Percentiles rank a stretch among this genome's conserved stretches.
Evolutionary conservation across 2,113 vertebrate species (phyloP).

Genomic region (Clarias magur): DNA sequence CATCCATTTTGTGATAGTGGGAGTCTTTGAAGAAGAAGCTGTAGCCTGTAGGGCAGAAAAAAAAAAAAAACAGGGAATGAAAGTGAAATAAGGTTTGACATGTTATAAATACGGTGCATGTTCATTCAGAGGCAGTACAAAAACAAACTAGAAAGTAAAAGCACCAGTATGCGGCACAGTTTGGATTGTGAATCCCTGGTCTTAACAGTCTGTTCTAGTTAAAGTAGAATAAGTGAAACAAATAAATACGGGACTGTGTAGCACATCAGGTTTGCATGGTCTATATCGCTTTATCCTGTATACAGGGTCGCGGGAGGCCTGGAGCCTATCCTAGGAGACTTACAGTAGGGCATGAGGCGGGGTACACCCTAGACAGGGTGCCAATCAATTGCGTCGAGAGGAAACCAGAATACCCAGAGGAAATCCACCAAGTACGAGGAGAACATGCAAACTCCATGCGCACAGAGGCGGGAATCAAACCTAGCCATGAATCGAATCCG

Average conservation of each 20-base stretch:
- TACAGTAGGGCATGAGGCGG: too few relatives aligned
- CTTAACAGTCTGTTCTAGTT: neutral
- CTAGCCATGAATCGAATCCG: too few relatives aligned
- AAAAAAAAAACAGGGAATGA: neutral
- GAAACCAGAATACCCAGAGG: too few relatives aligned
- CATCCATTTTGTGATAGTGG: slow-evolving; percentile 93
- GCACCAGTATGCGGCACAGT: neutral
- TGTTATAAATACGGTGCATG: neutral
- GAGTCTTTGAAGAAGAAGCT: slow-evolving; percentile 96
- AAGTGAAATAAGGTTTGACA: neutral
- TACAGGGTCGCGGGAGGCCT: too few relatives aligned
- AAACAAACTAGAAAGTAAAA: neutral
- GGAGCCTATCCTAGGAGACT: too few relatives aligned
- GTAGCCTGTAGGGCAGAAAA: slow-evolving; percentile 75
- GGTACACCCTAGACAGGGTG: too few relatives aligned
- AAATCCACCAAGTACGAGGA: too few relatives aligned
- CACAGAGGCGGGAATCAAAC: too few relatives aligned
- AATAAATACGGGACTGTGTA: neutral
- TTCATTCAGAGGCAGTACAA: neutral
- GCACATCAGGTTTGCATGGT: neutral
- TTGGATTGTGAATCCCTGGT: neutral
- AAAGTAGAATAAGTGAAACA: neutral
- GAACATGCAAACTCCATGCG: too few relatives aligned
- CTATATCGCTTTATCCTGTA: too few relatives aligned
- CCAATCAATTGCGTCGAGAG: too few relatives aligned